A percentile compares a stretch with the other conserved stretches of the same genome.
These are phyloP conservation scores for Bos javanicus DNA, from an alignment of 2,113 vertebrate species.

Conservation along the genomic window DNA sequence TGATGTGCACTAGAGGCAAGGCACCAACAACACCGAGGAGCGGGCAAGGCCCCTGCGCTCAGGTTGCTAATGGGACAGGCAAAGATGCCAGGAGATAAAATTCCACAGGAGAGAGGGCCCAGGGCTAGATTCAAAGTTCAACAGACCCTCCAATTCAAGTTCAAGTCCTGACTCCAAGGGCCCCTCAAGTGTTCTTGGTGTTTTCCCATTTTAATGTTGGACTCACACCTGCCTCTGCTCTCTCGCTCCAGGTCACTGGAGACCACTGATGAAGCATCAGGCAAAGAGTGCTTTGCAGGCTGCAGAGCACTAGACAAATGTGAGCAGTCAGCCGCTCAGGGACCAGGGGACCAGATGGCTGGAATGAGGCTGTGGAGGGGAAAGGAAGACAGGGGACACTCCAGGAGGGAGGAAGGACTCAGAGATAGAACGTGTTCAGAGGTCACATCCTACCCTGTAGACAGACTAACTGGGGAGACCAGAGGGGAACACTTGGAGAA, in stretches of 20 bases:
- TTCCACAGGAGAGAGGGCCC: neutral
- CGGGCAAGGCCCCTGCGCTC: neutral
- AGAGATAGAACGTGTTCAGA: fast-evolving
- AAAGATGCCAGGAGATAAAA: too few species aligned
- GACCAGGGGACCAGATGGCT: neutral
- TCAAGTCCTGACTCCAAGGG: neutral
- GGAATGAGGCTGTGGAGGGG: neutral
- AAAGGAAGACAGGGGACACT: neutral
- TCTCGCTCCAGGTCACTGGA: neutral
- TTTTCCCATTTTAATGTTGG: neutral
- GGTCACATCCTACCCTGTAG: neutral
- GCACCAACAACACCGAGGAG: neutral
- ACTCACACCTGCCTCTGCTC: neutral
- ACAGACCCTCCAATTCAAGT: neutral
- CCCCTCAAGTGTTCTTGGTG: neutral
- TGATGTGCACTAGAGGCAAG: fast-evolving
- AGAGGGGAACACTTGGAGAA: neutral
- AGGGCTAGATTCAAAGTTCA: neutral
- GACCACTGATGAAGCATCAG: neutral
- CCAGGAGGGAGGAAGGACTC: neutral
- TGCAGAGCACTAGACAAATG: neutral
- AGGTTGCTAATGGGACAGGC: neutral
- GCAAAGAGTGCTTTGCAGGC: neutral
- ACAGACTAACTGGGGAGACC: neutral
- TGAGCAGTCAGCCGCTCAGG: neutral